Evolutionary conservation across 2,797 vertebrate genomes (phyloP).

Genomic region (Enteromius afrohamiltoni): DNA sequence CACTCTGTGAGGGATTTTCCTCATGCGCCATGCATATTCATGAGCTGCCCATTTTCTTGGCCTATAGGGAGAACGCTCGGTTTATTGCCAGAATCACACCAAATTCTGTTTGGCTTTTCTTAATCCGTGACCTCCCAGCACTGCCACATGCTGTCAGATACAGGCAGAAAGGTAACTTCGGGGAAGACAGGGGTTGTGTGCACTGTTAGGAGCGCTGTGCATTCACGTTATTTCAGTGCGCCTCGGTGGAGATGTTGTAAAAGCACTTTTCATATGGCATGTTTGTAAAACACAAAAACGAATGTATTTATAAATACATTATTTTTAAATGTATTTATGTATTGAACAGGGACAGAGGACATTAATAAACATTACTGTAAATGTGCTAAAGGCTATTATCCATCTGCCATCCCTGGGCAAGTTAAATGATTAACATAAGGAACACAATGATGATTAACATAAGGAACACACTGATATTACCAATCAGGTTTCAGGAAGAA

Average conservation of each 20-base stretch:
- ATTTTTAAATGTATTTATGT: background rate
- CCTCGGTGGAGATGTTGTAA: conserved; percentile 5
- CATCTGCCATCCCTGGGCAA: background rate
- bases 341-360: background rate
- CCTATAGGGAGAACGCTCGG: conserved; percentile 49
- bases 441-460: background rate
- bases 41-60: conserved; percentile 50
- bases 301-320: too few relatives aligned
- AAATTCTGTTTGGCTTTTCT: conserved; percentile 51
- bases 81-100: conserved; percentile 48
- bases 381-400: background rate
- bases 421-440: background rate
- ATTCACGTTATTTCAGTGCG: conserved; percentile 14
- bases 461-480: background rate
- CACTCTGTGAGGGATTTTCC: conserved; percentile 41
- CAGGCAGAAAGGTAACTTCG: conserved; percentile 31
- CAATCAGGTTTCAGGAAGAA: background rate
- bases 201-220: conserved; percentile 18
- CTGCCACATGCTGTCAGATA: conserved; percentile 52
- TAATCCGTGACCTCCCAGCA: conserved; percentile 57
- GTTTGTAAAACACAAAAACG: too few relatives aligned
- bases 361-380: conserved; percentile 26
- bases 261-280: background rate
- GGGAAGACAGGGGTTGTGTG: background rate
- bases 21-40: conserved; percentile 56